Evolutionary conservation across 2,113 vertebrate genomes (phyloP).

Genomic region (Phaethon lepturus): DNA sequence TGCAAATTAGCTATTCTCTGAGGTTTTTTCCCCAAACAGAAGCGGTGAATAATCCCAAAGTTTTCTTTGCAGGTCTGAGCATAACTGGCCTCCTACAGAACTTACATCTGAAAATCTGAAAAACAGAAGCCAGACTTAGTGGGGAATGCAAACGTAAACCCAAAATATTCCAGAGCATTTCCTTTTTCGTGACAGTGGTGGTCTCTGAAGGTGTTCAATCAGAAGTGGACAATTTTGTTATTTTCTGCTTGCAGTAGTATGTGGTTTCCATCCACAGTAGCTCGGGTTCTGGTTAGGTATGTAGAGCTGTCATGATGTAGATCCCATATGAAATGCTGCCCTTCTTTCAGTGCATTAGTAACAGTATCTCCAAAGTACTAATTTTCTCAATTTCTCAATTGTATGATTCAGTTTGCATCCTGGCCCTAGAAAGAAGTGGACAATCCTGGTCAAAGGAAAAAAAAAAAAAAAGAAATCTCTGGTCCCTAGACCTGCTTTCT

Average conservation of each 20-base stretch:
- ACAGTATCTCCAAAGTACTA: not conserved
- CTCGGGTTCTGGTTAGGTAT: not conserved
- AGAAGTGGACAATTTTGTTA: not conserved
- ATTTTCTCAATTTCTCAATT: not conserved
- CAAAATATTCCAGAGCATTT: not conserved
- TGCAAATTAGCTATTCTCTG: not conserved
- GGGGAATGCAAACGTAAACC: not conserved
- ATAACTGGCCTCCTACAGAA: not conserved
- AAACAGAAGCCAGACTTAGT: not conserved
- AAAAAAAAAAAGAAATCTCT: not conserved
- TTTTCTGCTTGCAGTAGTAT: not conserved
- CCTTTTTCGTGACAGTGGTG: not conserved
- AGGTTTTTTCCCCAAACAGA: not conserved
- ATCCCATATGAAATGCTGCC: not conserved
- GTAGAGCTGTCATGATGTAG: not conserved
- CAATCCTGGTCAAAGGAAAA: not conserved
- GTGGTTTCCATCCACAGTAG: not conserved
- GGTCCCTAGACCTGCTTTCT: not conserved
- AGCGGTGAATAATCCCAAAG: not conserved
- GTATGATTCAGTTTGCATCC: not conserved
- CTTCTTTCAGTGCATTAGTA: not conserved
- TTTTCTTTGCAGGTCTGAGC: not conserved
- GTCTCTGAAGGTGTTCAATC: not conserved
- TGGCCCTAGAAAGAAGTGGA: not conserved
- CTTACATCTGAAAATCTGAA: not conserved